Evolutionary conservation across 2,888 invertebrate species (phyloP).

Genomic region (Tholera decimalis): DNA sequence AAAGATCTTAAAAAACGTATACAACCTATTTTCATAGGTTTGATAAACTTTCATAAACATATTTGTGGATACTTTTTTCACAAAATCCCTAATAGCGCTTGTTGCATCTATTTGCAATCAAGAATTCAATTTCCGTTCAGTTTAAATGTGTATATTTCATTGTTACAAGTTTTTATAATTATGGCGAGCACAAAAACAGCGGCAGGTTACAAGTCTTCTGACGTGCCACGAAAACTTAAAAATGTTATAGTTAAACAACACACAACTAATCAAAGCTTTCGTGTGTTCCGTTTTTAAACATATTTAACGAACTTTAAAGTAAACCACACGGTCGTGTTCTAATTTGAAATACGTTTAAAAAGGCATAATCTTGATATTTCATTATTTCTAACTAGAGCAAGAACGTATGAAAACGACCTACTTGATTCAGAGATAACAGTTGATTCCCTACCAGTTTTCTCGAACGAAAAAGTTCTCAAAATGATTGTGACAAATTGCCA

Average conservation of each 20-base stretch:
- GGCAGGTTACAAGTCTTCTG: slow-evolving; percentile 51
- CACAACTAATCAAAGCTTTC: slow-evolving; percentile 39
- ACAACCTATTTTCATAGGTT: background rate
- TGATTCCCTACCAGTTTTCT: no score
- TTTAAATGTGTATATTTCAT: slow-evolving; percentile 21
- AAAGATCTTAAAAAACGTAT: background rate
- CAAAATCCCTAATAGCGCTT: background rate
- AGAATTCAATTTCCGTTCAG: slow-evolving; percentile 39
- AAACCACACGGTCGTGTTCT: background rate
- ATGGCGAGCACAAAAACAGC: slow-evolving; percentile 49
- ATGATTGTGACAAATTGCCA: no score
- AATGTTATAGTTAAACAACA: slow-evolving; percentile 41
- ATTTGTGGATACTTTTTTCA: background rate
- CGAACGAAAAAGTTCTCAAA: no score
- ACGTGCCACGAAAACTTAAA: slow-evolving; percentile 61
- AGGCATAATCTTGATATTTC: background rate
- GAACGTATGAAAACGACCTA: no score
- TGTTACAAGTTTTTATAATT: slow-evolving; percentile 48
- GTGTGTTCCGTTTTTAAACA: slow-evolving; percentile 51
- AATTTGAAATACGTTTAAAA: background rate
- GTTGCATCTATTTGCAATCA: slow-evolving; percentile 5
- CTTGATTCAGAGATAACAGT: no score
- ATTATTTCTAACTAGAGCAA: background rate
- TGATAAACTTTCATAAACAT: background rate
- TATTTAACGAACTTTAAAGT: slow-evolving; percentile 12